Conservation (phyloP, 1,140 invertebrate genomes). For the Nasonia giraulti region DNA sequence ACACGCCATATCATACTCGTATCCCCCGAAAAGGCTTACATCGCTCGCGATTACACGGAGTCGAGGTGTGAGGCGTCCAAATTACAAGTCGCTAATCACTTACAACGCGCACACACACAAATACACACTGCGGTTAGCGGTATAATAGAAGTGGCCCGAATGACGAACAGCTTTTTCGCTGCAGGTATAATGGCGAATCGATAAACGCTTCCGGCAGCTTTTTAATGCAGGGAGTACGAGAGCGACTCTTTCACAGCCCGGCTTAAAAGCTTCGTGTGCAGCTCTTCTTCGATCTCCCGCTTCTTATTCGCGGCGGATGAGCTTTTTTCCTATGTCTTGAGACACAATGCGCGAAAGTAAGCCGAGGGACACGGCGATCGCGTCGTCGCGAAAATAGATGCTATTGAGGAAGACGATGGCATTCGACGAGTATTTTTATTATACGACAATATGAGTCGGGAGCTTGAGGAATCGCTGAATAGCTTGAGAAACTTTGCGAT, state of each 20-base stretch:
- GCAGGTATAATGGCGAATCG: slow-evolving; percentile 3
- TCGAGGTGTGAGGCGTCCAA: background rate
- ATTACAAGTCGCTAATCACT: background rate
- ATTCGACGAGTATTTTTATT: background rate
- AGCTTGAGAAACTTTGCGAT: background rate
- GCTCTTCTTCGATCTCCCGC: background rate
- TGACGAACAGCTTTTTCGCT: background rate
- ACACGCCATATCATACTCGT: background rate
- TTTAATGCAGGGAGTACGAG: background rate
- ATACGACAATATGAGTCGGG: background rate
- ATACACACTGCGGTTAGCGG: too few relatives aligned
- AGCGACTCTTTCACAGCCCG: background rate
- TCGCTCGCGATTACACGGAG: background rate
- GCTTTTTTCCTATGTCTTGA: too few relatives aligned
- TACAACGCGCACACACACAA: too few relatives aligned
- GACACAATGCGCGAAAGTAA: too few relatives aligned
- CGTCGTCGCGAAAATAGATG: background rate
- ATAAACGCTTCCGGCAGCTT: slow-evolving; percentile 4
- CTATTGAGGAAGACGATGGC: background rate
- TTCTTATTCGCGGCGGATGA: too few relatives aligned
- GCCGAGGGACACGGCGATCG: background rate
- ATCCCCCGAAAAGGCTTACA: background rate
- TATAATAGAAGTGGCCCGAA: background rate
- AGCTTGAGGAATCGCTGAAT: background rate
- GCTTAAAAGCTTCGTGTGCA: background rate